These are phyloP conservation scores for Stratiomys singularior DNA, from an alignment of 2,888 invertebrate species.

Conservation along the genomic window DNA sequence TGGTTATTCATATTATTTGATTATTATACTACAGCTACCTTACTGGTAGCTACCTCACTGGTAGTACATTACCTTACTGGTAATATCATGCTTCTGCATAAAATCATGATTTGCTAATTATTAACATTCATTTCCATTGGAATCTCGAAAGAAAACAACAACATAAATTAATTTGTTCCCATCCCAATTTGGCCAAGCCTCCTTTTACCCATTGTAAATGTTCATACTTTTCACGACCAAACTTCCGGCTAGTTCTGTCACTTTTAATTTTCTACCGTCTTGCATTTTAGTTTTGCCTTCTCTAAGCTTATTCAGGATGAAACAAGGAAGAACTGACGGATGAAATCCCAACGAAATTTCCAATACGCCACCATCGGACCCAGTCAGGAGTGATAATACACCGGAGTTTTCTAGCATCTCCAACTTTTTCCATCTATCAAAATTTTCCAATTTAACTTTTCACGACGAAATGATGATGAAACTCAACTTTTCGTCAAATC, in stretches of 20 bases:
- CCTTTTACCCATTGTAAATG: no score
- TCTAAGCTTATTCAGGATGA: neutral
- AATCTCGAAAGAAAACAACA: no score
- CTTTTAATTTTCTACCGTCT: neutral
- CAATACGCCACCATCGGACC: constrained; percentile 24
- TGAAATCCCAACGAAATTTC: constrained; percentile 3
- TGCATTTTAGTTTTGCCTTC: neutral
- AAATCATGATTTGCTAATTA: no score
- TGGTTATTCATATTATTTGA: no score
- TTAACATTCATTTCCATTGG: no score
- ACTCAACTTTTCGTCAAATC: constrained; percentile 46
- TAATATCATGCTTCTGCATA: no score
- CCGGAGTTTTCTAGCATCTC: neutral
- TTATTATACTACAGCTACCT: no score
- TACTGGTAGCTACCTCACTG: no score
- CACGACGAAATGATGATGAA: constrained; percentile 50
- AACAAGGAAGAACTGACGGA: neutral
- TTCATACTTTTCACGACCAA: no score
- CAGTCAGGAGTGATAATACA: constrained; percentile 14
- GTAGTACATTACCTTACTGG: no score
- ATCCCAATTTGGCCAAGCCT: no score
- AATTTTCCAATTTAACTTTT: constrained; percentile 52
- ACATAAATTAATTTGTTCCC: no score
- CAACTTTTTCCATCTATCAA: constrained; percentile 51
- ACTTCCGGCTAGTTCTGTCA: neutral